Percentiles rank a stretch among this genome's conserved stretches.
Conservation (phyloP, 2,797 vertebrate genomes). For the Centropyge bicolor region DNA sequence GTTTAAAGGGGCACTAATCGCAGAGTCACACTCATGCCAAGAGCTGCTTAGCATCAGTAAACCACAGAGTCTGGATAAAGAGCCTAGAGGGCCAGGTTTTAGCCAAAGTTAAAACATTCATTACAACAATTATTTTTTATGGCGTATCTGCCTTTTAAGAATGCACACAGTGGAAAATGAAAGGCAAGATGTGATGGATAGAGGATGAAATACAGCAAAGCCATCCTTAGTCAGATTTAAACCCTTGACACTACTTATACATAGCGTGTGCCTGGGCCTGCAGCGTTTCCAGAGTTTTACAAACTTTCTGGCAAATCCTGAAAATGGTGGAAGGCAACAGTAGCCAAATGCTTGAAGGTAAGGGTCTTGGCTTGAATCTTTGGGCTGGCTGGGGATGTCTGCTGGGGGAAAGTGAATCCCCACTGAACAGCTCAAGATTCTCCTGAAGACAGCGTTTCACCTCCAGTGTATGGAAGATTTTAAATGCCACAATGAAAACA, state of each 20-base stretch:
- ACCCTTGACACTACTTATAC: slow-evolving; percentile 35
- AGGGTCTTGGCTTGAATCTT: slow-evolving; percentile 19
- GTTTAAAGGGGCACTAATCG: slow-evolving; percentile 82
- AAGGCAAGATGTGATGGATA: slow-evolving; percentile 45
- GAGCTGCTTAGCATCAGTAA: slow-evolving; percentile 80
- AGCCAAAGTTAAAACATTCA: slow-evolving; percentile 77
- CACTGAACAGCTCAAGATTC: slow-evolving; percentile 1
- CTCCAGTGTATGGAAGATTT: not conserved
- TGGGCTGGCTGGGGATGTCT: slow-evolving; percentile 1
- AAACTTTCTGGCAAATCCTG: slow-evolving; percentile 15
- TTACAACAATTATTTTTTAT: slow-evolving; percentile 78
- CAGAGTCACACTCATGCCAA: slow-evolving; percentile 73
- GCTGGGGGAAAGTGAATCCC: slow-evolving; percentile 6
- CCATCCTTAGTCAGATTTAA: slow-evolving; percentile 59
- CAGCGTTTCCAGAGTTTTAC: slow-evolving; percentile 39
- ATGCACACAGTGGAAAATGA: slow-evolving; percentile 69
- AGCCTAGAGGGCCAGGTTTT: slow-evolving; percentile 55
- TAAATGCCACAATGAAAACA: not conserved
- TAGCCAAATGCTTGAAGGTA: slow-evolving; percentile 28
- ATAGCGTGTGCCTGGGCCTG: slow-evolving; percentile 6
- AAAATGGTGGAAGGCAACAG: slow-evolving; percentile 32
- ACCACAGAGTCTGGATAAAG: slow-evolving; percentile 70
- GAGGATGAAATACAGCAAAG: slow-evolving; percentile 52
- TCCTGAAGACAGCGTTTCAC: slow-evolving; percentile 6
- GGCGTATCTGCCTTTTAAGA: slow-evolving; percentile 66